These are phyloP conservation scores for Pleuronectes platessa DNA, from an alignment of 2,113 vertebrate genomes.

Conservation along the genomic window DNA sequence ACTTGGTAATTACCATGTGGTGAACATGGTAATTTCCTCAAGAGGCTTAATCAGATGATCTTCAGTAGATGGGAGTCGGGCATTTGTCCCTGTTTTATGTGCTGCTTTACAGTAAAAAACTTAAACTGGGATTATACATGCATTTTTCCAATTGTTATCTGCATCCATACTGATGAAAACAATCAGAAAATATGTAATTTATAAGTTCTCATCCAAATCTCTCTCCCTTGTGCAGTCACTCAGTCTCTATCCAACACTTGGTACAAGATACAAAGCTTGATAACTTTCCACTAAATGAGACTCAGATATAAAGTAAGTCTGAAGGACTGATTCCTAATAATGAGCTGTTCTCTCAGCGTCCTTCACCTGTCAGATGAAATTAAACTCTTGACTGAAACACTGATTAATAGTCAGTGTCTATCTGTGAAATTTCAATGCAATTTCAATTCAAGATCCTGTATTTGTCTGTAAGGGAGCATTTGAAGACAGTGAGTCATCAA, in stretches of 20 bases:
- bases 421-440: neutral
- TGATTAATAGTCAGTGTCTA: too few relatives aligned
- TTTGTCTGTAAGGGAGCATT: neutral
- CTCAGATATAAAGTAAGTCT: neutral
- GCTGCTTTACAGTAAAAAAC: conserved; percentile 6
- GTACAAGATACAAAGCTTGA: neutral
- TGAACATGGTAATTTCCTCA: conserved; percentile 63
- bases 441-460: neutral
- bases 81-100: conserved; percentile 26
- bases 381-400: neutral
- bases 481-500: neutral
- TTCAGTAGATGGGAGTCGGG: conserved; percentile 30
- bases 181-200: neutral
- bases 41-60: conserved; percentile 50
- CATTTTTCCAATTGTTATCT: conserved; percentile 2
- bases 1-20: conserved; percentile 61
- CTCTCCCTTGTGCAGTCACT: neutral
- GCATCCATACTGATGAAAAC: neutral
- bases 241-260: neutral
- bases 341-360: neutral
- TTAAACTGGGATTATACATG: neutral
- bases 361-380: neutral
- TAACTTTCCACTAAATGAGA: neutral
- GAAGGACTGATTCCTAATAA: neutral
- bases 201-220: too few relatives aligned